A percentile compares a stretch with the other conserved stretches of the same genome.
These are phyloP conservation scores for Phaenicophaeus curvirostris DNA, from an alignment of 2,797 vertebrate genomes.

Conservation along the genomic window DNA sequence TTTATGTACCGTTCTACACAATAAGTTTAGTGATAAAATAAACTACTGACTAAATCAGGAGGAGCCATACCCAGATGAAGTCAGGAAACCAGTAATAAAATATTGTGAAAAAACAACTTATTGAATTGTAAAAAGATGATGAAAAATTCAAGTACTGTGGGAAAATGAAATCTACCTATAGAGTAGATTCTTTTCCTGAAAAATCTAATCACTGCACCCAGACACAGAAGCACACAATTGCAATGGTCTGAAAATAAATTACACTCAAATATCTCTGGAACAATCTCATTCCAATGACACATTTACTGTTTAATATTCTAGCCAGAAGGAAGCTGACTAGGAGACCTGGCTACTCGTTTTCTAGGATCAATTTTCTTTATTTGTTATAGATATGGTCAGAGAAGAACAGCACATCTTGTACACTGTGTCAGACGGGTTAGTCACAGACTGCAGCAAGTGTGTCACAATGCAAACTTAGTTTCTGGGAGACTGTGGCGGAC, in stretches of 20 bases:
- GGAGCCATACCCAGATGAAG: background rate
- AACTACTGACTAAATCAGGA: background rate
- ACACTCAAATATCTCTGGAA: background rate
- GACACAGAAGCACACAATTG: background rate
- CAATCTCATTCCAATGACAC: conserved; percentile 5
- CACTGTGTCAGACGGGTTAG: background rate
- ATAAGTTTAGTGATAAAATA: background rate
- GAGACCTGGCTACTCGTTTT: conserved; percentile 1
- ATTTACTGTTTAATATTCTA: conserved; percentile 34
- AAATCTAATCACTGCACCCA: background rate
- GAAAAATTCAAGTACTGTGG: background rate
- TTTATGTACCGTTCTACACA: background rate
- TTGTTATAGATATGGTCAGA: background rate
- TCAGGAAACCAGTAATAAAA: background rate
- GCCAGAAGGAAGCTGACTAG: background rate
- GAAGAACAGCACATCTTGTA: background rate
- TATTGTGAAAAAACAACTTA: background rate
- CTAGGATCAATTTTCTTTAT: background rate
- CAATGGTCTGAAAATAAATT: conserved; percentile 28
- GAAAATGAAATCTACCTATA: background rate
- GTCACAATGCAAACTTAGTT: background rate
- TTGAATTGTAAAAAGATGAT: background rate
- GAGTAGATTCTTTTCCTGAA: background rate
- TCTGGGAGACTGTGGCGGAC: background rate
- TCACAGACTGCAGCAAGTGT: background rate